A percentile compares a stretch with the other conserved stretches of the same genome.
These are phyloP conservation scores for Dipus sagitta DNA, from an alignment of 2,797 vertebrate genomes.

Conservation along the genomic window DNA sequence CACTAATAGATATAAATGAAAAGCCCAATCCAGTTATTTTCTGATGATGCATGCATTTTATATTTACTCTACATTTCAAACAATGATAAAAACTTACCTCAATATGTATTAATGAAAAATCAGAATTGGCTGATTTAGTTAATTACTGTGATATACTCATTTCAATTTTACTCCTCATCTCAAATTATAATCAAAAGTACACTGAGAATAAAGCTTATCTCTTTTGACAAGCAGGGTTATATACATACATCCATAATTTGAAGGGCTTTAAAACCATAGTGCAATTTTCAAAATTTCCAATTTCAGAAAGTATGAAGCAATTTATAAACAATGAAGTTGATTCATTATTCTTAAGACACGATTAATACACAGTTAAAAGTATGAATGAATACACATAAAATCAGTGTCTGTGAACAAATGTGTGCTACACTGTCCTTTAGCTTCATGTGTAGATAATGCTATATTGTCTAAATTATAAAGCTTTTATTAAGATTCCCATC, in stretches of 20 bases:
- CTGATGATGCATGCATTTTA: conserved; percentile 46
- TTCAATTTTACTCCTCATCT: conserved; percentile 35
- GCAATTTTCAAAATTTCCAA: background rate
- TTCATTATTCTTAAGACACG: background rate
- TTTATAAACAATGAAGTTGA: background rate
- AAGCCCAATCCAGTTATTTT: conserved; percentile 42
- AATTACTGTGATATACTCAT: conserved; percentile 32
- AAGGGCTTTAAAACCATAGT: background rate
- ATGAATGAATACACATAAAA: background rate
- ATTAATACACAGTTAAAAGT: background rate
- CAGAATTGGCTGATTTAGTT: background rate
- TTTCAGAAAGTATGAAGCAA: background rate
- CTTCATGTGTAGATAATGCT: background rate
- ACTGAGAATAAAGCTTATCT: background rate
- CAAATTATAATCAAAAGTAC: background rate
- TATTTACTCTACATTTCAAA: conserved; percentile 44
- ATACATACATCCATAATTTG: background rate
- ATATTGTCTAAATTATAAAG: background rate
- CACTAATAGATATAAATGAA: conserved; percentile 48
- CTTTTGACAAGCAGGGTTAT: background rate
- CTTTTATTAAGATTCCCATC: background rate
- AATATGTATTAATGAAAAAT: conserved; percentile 37
- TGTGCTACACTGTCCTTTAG: background rate
- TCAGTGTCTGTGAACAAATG: background rate
- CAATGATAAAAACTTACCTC: background rate